Evolutionary conservation across 2,113 vertebrate genomes (phyloP).

Genomic region (Thamnophis sirtalis): DNA sequence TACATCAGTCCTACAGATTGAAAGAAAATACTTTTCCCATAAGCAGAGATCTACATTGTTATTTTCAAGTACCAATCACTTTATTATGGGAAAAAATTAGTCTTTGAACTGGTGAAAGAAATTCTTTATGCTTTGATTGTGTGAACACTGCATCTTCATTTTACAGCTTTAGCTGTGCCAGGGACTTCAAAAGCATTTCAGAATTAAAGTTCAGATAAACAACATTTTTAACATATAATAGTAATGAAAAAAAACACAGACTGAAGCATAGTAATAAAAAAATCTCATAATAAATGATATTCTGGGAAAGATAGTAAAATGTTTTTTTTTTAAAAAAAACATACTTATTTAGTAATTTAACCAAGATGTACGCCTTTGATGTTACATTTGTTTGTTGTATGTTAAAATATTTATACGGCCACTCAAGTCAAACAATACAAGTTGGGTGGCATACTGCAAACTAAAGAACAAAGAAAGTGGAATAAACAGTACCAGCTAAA

Average conservation of each 20-base stretch:
- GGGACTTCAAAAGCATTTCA: neutral
- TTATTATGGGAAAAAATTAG: neutral
- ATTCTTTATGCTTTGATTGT: conserved; percentile 2
- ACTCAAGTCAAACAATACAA: neutral
- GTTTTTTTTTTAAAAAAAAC: no score
- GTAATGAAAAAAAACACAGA: neutral
- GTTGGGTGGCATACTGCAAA: neutral
- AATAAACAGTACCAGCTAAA: neutral
- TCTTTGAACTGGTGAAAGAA: conserved; percentile 7
- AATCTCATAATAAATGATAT: neutral
- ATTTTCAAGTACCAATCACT: neutral
- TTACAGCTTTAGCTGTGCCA: neutral
- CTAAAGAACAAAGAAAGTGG: neutral
- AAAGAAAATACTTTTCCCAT: neutral
- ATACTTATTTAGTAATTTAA: neutral
- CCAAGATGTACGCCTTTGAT: conserved; percentile 40
- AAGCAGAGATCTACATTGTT: neutral
- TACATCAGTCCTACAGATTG: neutral
- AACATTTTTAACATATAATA: neutral
- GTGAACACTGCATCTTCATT: neutral
- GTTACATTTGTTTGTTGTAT: conserved; percentile 48
- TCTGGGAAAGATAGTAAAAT: neutral
- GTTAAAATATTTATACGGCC: neutral
- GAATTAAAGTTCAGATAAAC: neutral
- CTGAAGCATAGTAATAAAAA: neutral